Evolutionary conservation across 2,113 vertebrate species (phyloP), one percentile per base, ranked within the genome.

Genomic region (Stercorarius parasiticus): DNA sequence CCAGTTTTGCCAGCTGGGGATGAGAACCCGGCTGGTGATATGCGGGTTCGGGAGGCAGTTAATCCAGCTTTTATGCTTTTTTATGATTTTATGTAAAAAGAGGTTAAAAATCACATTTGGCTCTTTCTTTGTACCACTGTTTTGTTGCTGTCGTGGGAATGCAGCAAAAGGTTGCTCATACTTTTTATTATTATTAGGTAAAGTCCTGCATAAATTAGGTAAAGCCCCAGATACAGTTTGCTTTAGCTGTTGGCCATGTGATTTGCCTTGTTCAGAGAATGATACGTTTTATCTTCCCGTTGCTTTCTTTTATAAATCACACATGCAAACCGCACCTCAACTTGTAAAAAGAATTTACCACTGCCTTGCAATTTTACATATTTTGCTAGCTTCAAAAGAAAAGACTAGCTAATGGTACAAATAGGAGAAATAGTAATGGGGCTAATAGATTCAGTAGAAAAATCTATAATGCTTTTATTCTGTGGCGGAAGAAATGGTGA

Each of bases 1-100:
- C 98, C 98, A 98, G 98, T 98, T 98, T 98, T 98, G 97, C 98
- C 98, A 98, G 98, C 98, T 98, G 98, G 98, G 98, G 96, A 98
- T 97, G 98, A 98, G 97, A 98, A 98, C 98, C 98, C 98, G 98
- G 98, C 98, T 98, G 98, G 96, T 98, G 95, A 98, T 98, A 97
- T 58, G 97, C 1, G 97, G 98, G 98, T 98, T 98, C 95, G 22
- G 96, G 96, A 98, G 97, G 98, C 97, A 97, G 97, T 98, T 98
- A 98, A 98, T 98, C 98, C 97, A 97, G 98, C 97, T 97, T 98
- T 98, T 98, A 98, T 98, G 98, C 73, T 98, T 98, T 95, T 98
- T 98, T 98, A 98, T 98, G 98, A 97, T 98, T 98, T 98, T 98
- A 96, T 98, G 98, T 97, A 98, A 98, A 98, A 98, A 97, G 95